phyloP scores from a whole-genome alignment of 2,113 vertebrate species.

The Salvelinus alpinus region DNA sequence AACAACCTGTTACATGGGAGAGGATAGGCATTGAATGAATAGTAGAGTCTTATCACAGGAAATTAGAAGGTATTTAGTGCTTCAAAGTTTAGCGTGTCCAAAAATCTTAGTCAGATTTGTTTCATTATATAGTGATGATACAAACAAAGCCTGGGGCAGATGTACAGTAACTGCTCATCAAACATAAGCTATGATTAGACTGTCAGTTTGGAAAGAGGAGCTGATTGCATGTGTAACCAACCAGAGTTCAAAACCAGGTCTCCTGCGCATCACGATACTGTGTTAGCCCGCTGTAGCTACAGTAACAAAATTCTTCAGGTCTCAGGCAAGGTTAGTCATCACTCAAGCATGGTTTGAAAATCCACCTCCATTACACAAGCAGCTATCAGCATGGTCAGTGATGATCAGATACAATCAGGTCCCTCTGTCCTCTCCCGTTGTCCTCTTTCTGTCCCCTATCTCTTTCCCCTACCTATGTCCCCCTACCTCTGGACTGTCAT shows the following conservation, averaged over 20 bases:
- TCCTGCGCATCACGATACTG: too few relatives aligned
- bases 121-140: too few relatives aligned
- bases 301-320: too few relatives aligned
- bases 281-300: too few relatives aligned
- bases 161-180: neutral
- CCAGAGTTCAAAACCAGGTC: too few relatives aligned
- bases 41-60: too few relatives aligned
- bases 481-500: neutral
- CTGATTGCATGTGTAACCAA: neutral
- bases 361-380: too few relatives aligned
- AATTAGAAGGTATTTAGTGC: neutral
- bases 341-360: too few relatives aligned
- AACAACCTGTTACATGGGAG: neutral
- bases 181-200: neutral
- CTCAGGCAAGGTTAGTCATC: too few relatives aligned
- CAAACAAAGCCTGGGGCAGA: constrained; percentile 1
- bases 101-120: neutral
- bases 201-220: neutral
- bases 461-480: too few relatives aligned
- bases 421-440: too few relatives aligned
- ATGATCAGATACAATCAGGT: neutral
- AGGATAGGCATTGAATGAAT: neutral
- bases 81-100: neutral
- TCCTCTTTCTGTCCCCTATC: too few relatives aligned
- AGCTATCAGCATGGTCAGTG: neutral